phyloP scores from a whole-genome alignment of 2,888 invertebrate species.

The Clepsis dumicolana region DNA sequence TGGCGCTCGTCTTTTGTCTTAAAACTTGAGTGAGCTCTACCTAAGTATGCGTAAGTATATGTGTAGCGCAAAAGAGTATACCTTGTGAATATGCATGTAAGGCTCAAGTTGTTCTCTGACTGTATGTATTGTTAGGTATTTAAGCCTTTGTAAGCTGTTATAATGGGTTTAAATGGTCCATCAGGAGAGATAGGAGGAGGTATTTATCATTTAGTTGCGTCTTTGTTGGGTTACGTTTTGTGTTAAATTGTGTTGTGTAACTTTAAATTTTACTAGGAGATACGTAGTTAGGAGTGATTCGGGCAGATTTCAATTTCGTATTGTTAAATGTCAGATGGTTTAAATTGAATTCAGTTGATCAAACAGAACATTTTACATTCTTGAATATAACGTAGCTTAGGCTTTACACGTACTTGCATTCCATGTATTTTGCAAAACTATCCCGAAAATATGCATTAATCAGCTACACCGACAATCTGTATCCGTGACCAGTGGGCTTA shows the following conservation, averaged over 20 bases:
- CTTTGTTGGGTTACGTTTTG: slow-evolving; percentile 18
- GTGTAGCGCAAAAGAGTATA: not conserved
- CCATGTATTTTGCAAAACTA: too few species aligned
- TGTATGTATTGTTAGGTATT: slow-evolving; percentile 13
- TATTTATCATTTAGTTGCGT: slow-evolving; percentile 35
- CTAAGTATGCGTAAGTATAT: not conserved
- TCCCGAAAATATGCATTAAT: too few species aligned
- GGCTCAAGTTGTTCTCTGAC: slow-evolving; percentile 9
- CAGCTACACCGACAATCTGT: too few species aligned
- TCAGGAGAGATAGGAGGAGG: slow-evolving; percentile 24
- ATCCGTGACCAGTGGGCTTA: too few species aligned
- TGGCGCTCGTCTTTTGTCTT: slow-evolving; percentile 48
- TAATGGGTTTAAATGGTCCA: slow-evolving; percentile 29
- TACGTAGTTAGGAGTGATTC: not conserved
- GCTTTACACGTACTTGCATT: too few species aligned
- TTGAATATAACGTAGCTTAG: too few species aligned
- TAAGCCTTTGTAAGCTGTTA: slow-evolving; percentile 21
- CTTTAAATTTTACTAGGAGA: not conserved
- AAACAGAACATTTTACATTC: too few species aligned
- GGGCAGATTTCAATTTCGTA: too few species aligned
- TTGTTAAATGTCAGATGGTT: too few species aligned
- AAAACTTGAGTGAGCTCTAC: slow-evolving; percentile 45
- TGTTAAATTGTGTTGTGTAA: not conserved
- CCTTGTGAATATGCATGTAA: not conserved
- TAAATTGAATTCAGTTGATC: too few species aligned